Evolutionary conservation across 2,797 vertebrate genomes (phyloP).

Genomic region (Scyliorhinus canicula): DNA sequence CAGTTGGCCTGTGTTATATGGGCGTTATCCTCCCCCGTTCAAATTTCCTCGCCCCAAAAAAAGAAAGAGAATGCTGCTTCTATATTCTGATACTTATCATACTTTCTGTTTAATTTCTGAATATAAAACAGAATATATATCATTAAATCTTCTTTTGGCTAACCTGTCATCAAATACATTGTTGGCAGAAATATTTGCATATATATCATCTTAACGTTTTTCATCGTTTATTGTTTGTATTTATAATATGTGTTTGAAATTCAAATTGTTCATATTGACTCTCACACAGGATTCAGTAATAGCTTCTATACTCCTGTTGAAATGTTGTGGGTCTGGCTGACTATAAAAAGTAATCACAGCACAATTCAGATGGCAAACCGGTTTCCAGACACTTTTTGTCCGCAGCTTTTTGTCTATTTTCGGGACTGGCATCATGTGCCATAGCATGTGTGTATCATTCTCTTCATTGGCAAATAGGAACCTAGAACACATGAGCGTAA

Average conservation of each 20-base stretch:
- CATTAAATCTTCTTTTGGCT: conserved; percentile 17
- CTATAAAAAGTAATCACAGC: not conserved
- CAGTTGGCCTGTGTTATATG: not conserved
- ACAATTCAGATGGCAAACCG: not conserved
- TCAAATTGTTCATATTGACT: conserved; percentile 33
- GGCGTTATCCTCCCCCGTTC: not conserved
- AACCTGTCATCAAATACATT: conserved; percentile 25
- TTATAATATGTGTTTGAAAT: conserved; percentile 27
- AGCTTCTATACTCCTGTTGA: not conserved
- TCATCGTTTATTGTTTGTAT: conserved; percentile 27
- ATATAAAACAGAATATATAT: conserved; percentile 26
- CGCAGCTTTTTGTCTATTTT: not conserved
- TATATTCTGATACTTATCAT: not conserved
- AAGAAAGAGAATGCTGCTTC: not conserved
- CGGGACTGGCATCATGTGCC: not conserved
- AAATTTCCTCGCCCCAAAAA: not conserved
- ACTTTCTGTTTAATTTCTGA: conserved; percentile 16
- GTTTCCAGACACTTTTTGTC: not conserved
- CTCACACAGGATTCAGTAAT: conserved; percentile 5
- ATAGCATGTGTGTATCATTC: not conserved
- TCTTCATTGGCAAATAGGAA: not conserved
- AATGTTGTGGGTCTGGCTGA: not conserved
- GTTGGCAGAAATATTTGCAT: conserved; percentile 31
- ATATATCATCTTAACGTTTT: conserved; percentile 29
- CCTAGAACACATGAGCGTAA: not conserved